phyloP scores from a whole-genome alignment of 53 echinoderm and acorn worm genomes.

The Zoroaster sp. region DNA sequence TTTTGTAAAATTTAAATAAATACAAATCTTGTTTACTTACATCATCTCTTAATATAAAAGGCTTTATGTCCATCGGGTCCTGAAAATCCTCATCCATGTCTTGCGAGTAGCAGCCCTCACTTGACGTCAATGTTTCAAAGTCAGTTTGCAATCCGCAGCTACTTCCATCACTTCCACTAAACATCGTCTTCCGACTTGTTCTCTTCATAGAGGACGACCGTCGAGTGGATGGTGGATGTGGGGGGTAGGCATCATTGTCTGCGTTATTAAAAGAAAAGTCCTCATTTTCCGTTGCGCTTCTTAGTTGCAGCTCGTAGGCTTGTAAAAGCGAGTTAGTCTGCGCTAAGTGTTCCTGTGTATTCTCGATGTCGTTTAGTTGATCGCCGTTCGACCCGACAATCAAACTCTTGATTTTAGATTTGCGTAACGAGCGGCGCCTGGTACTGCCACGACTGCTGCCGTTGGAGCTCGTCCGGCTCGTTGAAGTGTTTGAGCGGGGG shows the following conservation, averaged over 20 bases:
- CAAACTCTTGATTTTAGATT: slow-evolving; percentile 34
- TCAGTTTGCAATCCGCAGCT: slow-evolving; percentile 67
- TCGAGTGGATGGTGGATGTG: slow-evolving; percentile 62
- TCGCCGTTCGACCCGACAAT: not conserved
- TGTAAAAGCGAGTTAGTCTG: slow-evolving; percentile 65
- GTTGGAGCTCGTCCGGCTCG: slow-evolving; percentile 16
- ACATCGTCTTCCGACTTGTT: slow-evolving; percentile 42
- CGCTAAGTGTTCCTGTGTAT: slow-evolving; percentile 55
- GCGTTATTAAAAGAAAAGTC: slow-evolving; percentile 6
- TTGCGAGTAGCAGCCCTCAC: slow-evolving; percentile 69
- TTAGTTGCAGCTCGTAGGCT: slow-evolving; percentile 75
- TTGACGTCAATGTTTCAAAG: slow-evolving; percentile 74
- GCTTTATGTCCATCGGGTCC: slow-evolving; percentile 49
- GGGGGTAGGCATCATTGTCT: slow-evolving; percentile 54
- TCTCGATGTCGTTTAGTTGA: slow-evolving; percentile 38
- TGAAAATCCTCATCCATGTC: slow-evolving; percentile 71
- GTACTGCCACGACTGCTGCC: slow-evolving; percentile 16
- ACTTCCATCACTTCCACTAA: slow-evolving; percentile 75
- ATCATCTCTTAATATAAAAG: slow-evolving; percentile 70
- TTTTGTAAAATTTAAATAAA: not conserved
- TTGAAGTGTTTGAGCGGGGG: slow-evolving; percentile 21
- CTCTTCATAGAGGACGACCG: slow-evolving; percentile 50
- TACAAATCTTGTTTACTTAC: slow-evolving; percentile 39
- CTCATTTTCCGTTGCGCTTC: slow-evolving; percentile 64
- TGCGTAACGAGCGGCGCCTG: slow-evolving; percentile 11